Evolutionary conservation across 2,797 vertebrate genomes (phyloP), one percentile per base, ranked within the genome.

Genomic region (Falco concolor): DNA sequence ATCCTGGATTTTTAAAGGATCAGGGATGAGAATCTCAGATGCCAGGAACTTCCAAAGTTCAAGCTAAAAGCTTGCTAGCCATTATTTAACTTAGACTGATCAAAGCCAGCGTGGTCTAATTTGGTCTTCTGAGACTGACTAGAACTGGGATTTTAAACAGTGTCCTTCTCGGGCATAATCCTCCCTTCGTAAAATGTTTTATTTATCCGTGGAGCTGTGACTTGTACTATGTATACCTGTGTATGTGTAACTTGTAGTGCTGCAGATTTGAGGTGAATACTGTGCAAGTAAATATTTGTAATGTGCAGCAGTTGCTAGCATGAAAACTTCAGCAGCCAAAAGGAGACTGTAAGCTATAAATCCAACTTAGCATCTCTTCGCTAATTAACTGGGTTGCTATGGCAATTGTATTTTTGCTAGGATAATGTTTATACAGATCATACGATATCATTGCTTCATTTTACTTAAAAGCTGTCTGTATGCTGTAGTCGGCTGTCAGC

Each of bases 241-340:
- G 27, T 22, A 3, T 13, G 59, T 20, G 9, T 24, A 9, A 2
- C 27, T 15, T 3, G 10, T 4, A 1, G n/a, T 0, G 4, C 57
- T 14, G 50, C 36, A 2, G 13, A 5, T 1, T 6, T 4, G 36
- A 15, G 60, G 2, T 32, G 2, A 16, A 10, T 8, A 3, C 52
- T 7, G 12, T 23, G 34, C 14, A 2, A 28, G 81, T 8, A 17
- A 34, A 4, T 14, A 8, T 1, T 7, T 49, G 76, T 14, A 10
- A 10, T 1, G 1, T 0, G 34, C 47, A 54, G 52, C 6, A 1
- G 25, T 3, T 50, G 50, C 36, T 15, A 22, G 30, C 10, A 1
- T 8, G 50, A 20, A 36, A 8, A 14, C 1, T 25, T n/a, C 82
- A 45, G 68, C 44, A 24, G 10, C 27, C 14, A 13, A 12, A 18